phyloP scores from a whole-genome alignment of 2,797 vertebrate species.

The Cyprinodon diabolis region DNA sequence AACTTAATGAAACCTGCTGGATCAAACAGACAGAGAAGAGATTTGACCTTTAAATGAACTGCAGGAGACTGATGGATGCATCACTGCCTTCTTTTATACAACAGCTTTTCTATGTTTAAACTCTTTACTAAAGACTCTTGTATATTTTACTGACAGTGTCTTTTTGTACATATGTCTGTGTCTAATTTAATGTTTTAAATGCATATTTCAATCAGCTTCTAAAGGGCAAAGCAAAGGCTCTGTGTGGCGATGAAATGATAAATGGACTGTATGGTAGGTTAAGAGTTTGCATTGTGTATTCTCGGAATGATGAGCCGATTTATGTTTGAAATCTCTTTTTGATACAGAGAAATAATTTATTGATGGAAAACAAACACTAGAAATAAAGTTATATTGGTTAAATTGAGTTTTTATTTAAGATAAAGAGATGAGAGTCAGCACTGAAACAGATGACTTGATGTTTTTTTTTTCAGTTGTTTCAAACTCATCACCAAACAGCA shows the following conservation, averaged over 20 bases:
- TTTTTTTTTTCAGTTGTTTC: slow-evolving; percentile 32
- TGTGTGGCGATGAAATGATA: slow-evolving; percentile 81
- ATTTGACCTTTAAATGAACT: slow-evolving; percentile 86
- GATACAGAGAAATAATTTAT: slow-evolving; percentile 91
- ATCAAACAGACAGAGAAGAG: slow-evolving; percentile 68
- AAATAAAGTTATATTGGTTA: slow-evolving; percentile 84
- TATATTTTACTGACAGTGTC: slow-evolving; percentile 85
- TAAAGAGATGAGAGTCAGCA: no score
- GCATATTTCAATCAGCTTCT: slow-evolving; percentile 79
- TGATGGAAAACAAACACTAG: slow-evolving; percentile 80
- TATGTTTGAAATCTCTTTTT: slow-evolving; percentile 85
- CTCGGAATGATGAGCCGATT: slow-evolving; percentile 69
- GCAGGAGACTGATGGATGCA: slow-evolving; percentile 75
- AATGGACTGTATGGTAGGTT: slow-evolving; percentile 80
- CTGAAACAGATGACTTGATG: no score
- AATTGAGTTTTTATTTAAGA: slow-evolving; percentile 78
- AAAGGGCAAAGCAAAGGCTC: slow-evolving; percentile 78
- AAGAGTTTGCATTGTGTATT: slow-evolving; percentile 32
- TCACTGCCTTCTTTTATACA: slow-evolving; percentile 92
- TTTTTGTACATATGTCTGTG: slow-evolving; percentile 85
- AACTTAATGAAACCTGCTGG: slow-evolving; percentile 72
- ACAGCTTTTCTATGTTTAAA: slow-evolving; percentile 80
- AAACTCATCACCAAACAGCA: no score
- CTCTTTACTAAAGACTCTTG: slow-evolving; percentile 89
- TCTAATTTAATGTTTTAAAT: slow-evolving; percentile 82